These are phyloP conservation scores for Aricia agestis DNA, from an alignment of 1,140 invertebrate species.

Conservation along the genomic window DNA sequence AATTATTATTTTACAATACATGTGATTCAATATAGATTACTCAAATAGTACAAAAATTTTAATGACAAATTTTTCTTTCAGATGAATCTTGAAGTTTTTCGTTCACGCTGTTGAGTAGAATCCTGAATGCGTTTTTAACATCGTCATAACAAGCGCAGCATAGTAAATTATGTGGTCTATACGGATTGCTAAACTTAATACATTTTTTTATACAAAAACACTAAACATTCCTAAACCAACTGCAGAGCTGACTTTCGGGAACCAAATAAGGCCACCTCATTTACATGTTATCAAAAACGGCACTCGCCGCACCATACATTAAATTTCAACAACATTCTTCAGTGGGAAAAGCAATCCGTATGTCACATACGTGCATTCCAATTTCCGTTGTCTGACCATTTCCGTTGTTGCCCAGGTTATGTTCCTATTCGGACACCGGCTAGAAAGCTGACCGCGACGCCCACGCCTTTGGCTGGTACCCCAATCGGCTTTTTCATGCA, in stretches of 20 bases:
- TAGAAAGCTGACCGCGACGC: constrained; percentile 96
- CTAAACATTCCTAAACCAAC: neutral
- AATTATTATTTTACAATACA: constrained; percentile 37
- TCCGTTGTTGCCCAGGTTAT: constrained; percentile 81
- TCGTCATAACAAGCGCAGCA: constrained; percentile 6
- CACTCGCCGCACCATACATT: neutral
- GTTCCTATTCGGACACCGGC: constrained; percentile 98
- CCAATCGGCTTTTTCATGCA: constrained; percentile 98
- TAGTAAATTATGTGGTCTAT: neutral
- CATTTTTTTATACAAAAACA: neutral
- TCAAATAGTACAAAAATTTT: constrained; percentile 44
- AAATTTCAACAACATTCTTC: neutral
- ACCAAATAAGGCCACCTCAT: neutral
- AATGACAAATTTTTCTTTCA: constrained; percentile 71
- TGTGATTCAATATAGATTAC: constrained; percentile 40
- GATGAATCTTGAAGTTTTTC: constrained; percentile 68
- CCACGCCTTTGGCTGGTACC: constrained; percentile 95
- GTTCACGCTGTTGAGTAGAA: constrained; percentile 59
- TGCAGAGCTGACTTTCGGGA: neutral
- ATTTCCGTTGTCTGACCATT: neutral
- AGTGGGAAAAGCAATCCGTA: neutral
- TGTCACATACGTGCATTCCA: neutral
- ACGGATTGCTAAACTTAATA: neutral
- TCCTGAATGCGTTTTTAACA: constrained; percentile 45
- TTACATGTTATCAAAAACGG: neutral